Conservation (phyloP, 2,888 invertebrate species). For the Halocaridina rubra region DNA sequence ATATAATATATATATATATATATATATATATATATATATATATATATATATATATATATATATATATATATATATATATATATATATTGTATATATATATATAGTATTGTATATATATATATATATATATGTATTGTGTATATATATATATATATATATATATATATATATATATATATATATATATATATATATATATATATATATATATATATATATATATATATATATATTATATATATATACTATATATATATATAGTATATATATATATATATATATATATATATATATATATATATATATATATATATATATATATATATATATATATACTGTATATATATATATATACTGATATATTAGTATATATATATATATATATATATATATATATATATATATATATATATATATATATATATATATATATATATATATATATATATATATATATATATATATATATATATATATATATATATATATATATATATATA, state of each 20-base stretch:
- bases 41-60: background rate
- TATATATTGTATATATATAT: background rate
- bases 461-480: conserved; percentile 39
- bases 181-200: background rate
- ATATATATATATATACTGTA: background rate
- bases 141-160: background rate
- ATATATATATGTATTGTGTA: background rate
- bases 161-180: background rate
- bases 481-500: conserved; percentile 37
- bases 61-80: background rate
- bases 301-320: conserved; percentile 15
- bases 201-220: background rate
- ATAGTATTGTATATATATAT: no score
- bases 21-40: conserved; percentile 8
- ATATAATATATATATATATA: background rate
- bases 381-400: conserved; percentile 37
- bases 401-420: conserved; percentile 34
- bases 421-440: conserved; percentile 35
- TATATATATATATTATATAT: background rate
- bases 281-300: background rate
- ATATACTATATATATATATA: background rate
- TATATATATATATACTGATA: background rate
- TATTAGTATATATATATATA: background rate
- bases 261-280: background rate
- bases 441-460: conserved; percentile 39